Evolutionary conservation across 2,113 vertebrate genomes (phyloP).

Genomic region (Leptobrachium leishanense): DNA sequence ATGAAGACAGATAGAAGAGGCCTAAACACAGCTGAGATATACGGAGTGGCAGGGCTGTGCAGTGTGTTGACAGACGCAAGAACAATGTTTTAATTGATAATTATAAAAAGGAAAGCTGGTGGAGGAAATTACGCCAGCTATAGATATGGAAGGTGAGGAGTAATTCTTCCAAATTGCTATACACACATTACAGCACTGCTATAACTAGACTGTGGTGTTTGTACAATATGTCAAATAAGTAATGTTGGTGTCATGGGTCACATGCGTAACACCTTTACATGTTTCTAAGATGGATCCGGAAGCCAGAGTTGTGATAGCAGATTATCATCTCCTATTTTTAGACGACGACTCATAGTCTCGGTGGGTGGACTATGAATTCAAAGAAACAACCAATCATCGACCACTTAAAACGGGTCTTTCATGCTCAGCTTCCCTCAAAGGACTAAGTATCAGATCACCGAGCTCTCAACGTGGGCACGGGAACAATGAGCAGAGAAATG

Average conservation of each 20-base stretch:
- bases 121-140: not conserved
- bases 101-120: constrained; percentile 1
- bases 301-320: constrained; percentile 32
- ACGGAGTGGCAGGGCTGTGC: not conserved
- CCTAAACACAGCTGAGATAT: not conserved
- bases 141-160: constrained; percentile 1
- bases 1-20: not conserved
- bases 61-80: constrained; percentile 26
- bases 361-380: constrained; percentile 14
- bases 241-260: constrained; percentile 34
- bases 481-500: constrained; percentile 36
- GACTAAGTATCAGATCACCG: constrained; percentile 37
- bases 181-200: constrained; percentile 33
- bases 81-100: constrained; percentile 33
- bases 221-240: constrained; percentile 28
- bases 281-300: constrained; percentile 12
- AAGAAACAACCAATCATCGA: constrained; percentile 39
- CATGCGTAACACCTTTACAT: constrained; percentile 29
- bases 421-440: constrained; percentile 44
- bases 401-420: constrained; percentile 16
- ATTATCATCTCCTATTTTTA: constrained; percentile 36
- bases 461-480: constrained; percentile 23
- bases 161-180: constrained; percentile 15
- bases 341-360: constrained; percentile 8
- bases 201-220: constrained; percentile 21